Evolutionary conservation across 2,888 invertebrate genomes (phyloP), one percentile per base, ranked within the genome.

Genomic region (Onthophagus sagittarius): DNA sequence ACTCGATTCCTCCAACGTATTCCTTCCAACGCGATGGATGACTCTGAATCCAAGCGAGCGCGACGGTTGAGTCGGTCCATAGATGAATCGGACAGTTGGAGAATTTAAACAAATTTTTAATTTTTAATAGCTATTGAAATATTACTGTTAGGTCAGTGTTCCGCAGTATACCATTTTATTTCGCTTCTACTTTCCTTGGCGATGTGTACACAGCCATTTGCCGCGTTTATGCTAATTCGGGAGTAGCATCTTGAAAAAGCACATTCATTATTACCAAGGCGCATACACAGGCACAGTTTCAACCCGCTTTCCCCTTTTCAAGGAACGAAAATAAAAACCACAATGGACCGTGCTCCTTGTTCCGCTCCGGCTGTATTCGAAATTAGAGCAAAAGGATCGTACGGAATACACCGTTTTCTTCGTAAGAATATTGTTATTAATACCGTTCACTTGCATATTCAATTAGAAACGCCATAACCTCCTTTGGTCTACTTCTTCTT

Each of bases 241-340:
- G 67, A 53, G 39, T 53, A 67, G 67, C 67, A 67, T 67, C 31
- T 67, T 67, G 67, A 67, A 67, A 67, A 67, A 67, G 67, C 32
- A 67, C 13, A 67, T 67, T 67, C 67, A 67, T 67, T 67, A 67
- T 67, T 67, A 32, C 64, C 23, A 14, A 64, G 14, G 64, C 63
- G 14, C 31, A 67, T 23, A 67, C n/a, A n/a, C n/a, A n/a, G n/a
- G n/a, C n/a, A n/a, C 67, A 67, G 31, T 67, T n/a, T 31, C n/a
- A 67, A 7, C 31, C 67, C 39, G 39, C 11, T 53, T 67, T 67
- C 32, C 32, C 31, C 23, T 67, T 67, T 67, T 15, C 67, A 67
- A 23, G 13, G 64, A 15, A 15, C 64, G 64, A 23, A 64, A 64
- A 23, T 23, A 64, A 64, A 64, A 64, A 64, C 64, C 67, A 67